Percentiles rank a stretch among this genome's conserved stretches.
phyloP scores from a whole-genome alignment of 2,888 invertebrate species.

The Drosophila hamatofila region DNA sequence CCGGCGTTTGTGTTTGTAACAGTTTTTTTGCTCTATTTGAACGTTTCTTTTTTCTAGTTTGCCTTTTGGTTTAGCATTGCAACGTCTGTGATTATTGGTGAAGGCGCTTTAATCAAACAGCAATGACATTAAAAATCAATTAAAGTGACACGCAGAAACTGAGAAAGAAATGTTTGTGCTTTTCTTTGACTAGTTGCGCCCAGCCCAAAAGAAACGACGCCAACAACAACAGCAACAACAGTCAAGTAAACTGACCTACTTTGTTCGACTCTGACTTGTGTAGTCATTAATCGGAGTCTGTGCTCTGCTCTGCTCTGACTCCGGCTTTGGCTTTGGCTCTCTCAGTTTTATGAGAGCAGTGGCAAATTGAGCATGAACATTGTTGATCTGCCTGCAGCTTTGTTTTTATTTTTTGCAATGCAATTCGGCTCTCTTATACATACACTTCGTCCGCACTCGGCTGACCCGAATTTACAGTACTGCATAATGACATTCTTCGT shows the following conservation, averaged over 20 bases:
- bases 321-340: constrained; percentile 1
- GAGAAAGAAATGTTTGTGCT: neutral
- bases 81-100: constrained; percentile 31
- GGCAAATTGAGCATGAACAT: constrained; percentile 4
- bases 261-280: constrained; percentile 46
- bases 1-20: constrained; percentile 39
- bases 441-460: constrained; percentile 8
- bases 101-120: constrained; percentile 28
- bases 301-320: constrained; percentile 26
- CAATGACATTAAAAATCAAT: constrained; percentile 52
- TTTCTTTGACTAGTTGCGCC: constrained; percentile 38
- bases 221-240: constrained; percentile 23
- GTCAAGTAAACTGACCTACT: constrained; percentile 71
- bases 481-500: constrained; percentile 28
- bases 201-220: constrained; percentile 17
- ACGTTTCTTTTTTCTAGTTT: neutral
- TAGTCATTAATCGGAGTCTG: constrained; percentile 43
- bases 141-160: constrained; percentile 17
- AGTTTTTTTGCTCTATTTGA: neutral
- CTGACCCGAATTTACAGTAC: constrained; percentile 16
- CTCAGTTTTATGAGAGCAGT: constrained; percentile 11
- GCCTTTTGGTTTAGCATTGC: constrained; percentile 10
- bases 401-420: constrained; percentile 32
- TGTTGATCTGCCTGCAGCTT: constrained; percentile 23
- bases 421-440: constrained; percentile 14